Conservation (phyloP, 2,888 invertebrate genomes). For the Hermaeophaga mercurialis region DNA sequence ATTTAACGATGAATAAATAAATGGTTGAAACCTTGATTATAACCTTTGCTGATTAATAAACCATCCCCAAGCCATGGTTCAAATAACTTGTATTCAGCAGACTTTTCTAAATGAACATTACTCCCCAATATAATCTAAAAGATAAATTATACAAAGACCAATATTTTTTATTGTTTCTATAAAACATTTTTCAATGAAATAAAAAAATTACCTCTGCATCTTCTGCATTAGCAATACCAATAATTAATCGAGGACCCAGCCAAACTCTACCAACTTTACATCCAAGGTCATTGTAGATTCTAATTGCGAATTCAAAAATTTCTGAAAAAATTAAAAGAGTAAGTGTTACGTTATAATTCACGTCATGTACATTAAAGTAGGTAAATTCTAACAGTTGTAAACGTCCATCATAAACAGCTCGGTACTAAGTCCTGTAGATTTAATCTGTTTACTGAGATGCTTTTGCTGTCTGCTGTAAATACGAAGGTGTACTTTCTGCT, state of each 20-base stretch:
- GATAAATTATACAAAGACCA: background rate
- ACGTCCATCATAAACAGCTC: no score
- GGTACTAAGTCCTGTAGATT: no score
- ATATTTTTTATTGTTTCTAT: no score
- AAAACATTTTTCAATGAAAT: background rate
- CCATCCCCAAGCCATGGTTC: conserved; percentile 58
- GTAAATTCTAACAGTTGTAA: no score
- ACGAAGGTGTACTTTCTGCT: no score
- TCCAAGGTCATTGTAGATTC: conserved; percentile 19
- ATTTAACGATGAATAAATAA: no score
- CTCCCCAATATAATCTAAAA: conserved; percentile 50
- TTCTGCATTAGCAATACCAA: conserved; percentile 35
- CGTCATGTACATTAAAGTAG: no score
- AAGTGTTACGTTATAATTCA: no score
- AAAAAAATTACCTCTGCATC: conserved; percentile 39
- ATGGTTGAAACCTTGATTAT: no score
- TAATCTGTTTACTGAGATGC: no score
- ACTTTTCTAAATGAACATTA: conserved; percentile 53
- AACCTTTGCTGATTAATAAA: conserved; percentile 54
- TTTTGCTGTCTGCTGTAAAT: no score
- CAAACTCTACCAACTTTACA: conserved; percentile 34
- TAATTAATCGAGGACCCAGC: conserved; percentile 37
- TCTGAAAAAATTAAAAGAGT: no score
- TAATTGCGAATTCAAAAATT: conserved; percentile 25
- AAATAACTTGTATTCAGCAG: conserved; percentile 53